A percentile compares a stretch with the other conserved stretches of the same genome.
Evolutionary conservation across 2,113 vertebrate species (phyloP).

Genomic region (Mastomys natalensis): DNA sequence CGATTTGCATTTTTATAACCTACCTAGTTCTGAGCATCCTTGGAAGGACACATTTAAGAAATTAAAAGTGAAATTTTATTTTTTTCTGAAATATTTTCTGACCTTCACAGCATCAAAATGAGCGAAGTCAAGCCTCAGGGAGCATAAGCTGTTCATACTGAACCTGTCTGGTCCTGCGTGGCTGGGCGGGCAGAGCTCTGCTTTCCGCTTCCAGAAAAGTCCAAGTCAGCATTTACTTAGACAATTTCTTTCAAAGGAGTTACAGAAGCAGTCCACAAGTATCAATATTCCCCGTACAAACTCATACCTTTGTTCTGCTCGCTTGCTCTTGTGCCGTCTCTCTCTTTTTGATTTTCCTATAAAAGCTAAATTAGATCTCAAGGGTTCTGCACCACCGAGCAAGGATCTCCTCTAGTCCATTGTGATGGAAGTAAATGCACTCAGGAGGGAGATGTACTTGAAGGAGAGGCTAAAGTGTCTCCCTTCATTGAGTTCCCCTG

Average conservation of each 20-base stretch:
- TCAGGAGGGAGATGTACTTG: conserved; percentile 84
- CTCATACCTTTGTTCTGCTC: conserved; percentile 83
- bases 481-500: conserved; percentile 77
- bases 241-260: conserved; percentile 84
- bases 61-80: conserved; percentile 64
- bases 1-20: conserved; percentile 79
- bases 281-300: conserved; percentile 87
- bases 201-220: conserved; percentile 68
- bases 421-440: conserved; percentile 87
- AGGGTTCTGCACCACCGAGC: conserved; percentile 85
- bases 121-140: conserved; percentile 44
- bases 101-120: conserved; percentile 68
- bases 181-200: conserved; percentile 54
- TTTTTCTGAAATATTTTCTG: conserved; percentile 68
- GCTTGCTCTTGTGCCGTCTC: conserved; percentile 77
- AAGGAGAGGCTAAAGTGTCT: conserved; percentile 82
- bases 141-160: conserved; percentile 47
- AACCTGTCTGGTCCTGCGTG: conserved; percentile 50
- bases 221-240: conserved; percentile 84
- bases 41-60: conserved; percentile 59
- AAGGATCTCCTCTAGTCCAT: conserved; percentile 87
- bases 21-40: conserved; percentile 59
- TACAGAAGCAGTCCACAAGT: conserved; percentile 84
- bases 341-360: conserved; percentile 87
- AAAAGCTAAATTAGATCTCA: conserved; percentile 90